Evolutionary conservation across 2,888 invertebrate genomes (phyloP), one percentile per base, ranked within the genome.

Genomic region (Sthenelais limicola): DNA sequence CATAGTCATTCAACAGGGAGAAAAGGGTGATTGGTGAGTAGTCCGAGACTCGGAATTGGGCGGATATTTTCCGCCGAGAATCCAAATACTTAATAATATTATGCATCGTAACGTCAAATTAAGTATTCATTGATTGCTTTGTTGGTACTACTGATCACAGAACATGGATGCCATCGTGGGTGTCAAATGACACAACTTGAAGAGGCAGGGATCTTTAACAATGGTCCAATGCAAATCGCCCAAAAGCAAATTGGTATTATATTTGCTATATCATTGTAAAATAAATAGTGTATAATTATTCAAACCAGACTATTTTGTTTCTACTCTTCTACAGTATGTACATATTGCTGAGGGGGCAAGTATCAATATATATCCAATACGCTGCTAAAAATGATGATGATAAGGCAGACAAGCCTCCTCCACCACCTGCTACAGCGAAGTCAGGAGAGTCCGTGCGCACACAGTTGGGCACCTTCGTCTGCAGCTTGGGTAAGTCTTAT

Each of bases 351-450:
- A 80, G 80, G 24, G 87, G 87, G 3, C 82, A 82, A 71, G 83
- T 86, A 15, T 84, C 86, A 3, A 86, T 87, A 71, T 87, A 84
- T 76, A 86, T 86, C 71, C 80, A 84, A 58, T 85, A 86, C 77
- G 68, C 75, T 38, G 84, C 85, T 68, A 83, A 83, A 54, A 80
- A 80, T 32, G 84, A 82, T 12, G 9, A 71, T 83, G 86, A 83
- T 12, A 71, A 35, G 12, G 73, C 73, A 18, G 74, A 78, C 32
- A 68, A 69, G 38, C 49, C 72, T 5, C 26, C 49, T 12, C 67
- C 32, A 18, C 72, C 74, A 0, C 47, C 35, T 18, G 24, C 51
- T 21, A 77, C 75, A 32, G 79, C 79, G 4, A 77, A 62, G 35
- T 32, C 38, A 15, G 51, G 71, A 21, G 77, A 78, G 62, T 51